phyloP scores from a whole-genome alignment of 2,888 invertebrate genomes.

The Cetonia aurata region DNA sequence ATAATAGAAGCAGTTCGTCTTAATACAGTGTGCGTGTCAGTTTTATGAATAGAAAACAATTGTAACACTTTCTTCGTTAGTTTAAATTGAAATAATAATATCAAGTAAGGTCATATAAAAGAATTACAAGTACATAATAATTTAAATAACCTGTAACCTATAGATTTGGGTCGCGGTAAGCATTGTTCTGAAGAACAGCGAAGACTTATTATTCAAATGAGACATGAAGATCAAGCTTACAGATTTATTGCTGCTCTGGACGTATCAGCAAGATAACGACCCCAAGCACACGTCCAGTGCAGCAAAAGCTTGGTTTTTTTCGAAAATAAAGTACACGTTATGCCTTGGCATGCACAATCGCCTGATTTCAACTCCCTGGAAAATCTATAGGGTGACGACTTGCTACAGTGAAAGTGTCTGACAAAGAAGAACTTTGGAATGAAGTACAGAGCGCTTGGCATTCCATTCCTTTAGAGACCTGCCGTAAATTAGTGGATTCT shows the following conservation, averaged over 20 bases:
- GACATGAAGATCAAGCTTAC: background rate
- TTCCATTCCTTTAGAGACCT: conserved; percentile 3
- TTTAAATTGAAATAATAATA: no score
- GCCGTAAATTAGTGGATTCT: conserved; percentile 13
- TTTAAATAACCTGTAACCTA: conserved; percentile 5
- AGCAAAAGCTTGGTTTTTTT: no score
- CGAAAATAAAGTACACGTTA: no score
- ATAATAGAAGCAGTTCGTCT: conserved; percentile 1
- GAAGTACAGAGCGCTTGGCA: conserved; percentile 6
- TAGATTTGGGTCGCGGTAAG: conserved; percentile 1
- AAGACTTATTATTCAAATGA: conserved; percentile 2
- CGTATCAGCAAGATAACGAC: no score
- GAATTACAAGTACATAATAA: no score
- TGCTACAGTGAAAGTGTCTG: background rate
- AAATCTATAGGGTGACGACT: conserved; percentile 9
- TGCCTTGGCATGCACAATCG: no score
- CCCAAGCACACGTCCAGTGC: no score
- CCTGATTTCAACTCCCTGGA: no score
- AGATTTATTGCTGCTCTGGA: background rate
- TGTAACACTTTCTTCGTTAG: no score
- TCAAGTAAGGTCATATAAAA: no score
- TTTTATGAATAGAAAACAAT: background rate
- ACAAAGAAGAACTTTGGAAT: background rate
- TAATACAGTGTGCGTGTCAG: conserved; percentile 2
- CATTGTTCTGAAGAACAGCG: background rate